phyloP scores from a whole-genome alignment of 2,113 vertebrate genomes.

The Silurus meridionalis region DNA sequence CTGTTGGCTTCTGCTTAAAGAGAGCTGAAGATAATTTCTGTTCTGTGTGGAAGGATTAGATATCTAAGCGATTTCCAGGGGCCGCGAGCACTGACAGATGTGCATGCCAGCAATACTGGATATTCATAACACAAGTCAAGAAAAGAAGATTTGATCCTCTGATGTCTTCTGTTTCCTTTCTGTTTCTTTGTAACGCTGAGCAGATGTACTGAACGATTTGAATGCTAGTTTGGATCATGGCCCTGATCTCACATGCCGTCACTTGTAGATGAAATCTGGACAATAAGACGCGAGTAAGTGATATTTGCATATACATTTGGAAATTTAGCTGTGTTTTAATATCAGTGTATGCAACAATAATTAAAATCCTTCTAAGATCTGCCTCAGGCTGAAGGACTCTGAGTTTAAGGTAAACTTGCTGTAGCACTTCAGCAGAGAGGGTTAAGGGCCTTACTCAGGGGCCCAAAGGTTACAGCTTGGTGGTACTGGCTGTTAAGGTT shows the following conservation, averaged over 20 bases:
- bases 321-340: neutral
- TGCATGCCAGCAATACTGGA: constrained; percentile 2
- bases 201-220: neutral
- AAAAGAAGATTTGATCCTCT: neutral
- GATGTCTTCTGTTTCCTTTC: constrained; percentile 6
- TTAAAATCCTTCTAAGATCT: neutral
- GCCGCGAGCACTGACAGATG: neutral
- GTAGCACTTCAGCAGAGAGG: no score
- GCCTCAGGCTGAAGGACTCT: neutral
- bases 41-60: constrained; percentile 12
- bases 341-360: neutral
- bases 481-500: no score
- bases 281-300: neutral
- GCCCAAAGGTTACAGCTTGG: no score
- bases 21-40: constrained; percentile 9
- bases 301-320: constrained; percentile 1
- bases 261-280: constrained; percentile 51
- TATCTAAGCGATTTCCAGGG: neutral
- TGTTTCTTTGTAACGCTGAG: constrained; percentile 21
- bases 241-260: constrained; percentile 56
- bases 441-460: no score
- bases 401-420: neutral
- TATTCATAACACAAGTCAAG: neutral
- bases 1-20: constrained; percentile 1
- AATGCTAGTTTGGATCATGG: constrained; percentile 35